Evolutionary conservation across 2,113 vertebrate species (phyloP).

Genomic region (Emberiza fucata): DNA sequence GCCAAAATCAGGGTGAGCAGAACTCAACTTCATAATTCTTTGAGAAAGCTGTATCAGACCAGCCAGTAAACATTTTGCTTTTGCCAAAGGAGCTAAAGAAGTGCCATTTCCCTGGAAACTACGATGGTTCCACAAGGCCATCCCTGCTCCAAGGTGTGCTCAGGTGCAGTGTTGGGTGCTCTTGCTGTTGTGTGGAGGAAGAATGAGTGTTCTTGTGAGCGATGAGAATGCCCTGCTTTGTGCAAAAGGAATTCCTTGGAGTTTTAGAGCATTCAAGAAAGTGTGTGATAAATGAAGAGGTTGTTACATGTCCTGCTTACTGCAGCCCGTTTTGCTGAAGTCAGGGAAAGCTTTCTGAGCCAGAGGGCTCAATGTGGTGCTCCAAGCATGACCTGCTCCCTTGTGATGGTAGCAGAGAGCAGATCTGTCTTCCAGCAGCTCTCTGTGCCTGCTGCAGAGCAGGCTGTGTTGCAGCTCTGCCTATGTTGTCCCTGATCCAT

Average conservation of each 20-base stretch:
- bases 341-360: not conserved
- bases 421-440: not conserved
- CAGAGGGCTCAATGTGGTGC: not conserved
- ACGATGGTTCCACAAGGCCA: not conserved
- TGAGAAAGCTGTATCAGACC: not conserved
- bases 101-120: not conserved
- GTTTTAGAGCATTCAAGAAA: not conserved
- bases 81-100: not conserved
- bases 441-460: not conserved
- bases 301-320: not conserved
- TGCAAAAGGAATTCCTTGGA: not conserved
- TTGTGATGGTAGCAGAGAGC: not conserved
- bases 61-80: not conserved
- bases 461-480: not conserved
- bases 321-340: not conserved
- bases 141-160: not conserved
- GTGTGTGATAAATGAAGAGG: not conserved
- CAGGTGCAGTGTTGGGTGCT: not conserved
- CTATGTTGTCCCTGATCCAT: not conserved
- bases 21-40: accelerated
- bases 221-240: not conserved
- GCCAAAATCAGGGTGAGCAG: not conserved
- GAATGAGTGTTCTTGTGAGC: not conserved
- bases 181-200: not conserved
- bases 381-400: not conserved